These are phyloP conservation scores for Agrenia bidenticulata DNA, from an alignment of 2,888 invertebrate species.

Conservation along the genomic window DNA sequence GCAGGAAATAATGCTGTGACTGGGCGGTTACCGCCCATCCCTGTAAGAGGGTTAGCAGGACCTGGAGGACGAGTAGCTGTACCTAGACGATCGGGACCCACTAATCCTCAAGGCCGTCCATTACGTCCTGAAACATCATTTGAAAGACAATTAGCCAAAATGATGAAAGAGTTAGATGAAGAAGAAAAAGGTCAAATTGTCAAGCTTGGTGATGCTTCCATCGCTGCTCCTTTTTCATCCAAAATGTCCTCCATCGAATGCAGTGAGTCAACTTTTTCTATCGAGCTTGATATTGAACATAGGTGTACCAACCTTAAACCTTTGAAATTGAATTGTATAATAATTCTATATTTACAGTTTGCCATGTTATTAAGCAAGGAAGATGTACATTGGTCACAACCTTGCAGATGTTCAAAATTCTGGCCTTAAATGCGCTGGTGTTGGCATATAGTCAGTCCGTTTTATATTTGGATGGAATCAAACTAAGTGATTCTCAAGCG, in stretches of 20 bases:
- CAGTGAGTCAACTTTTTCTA: conserved; percentile 65
- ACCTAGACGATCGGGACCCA: background rate
- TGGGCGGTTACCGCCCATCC: conserved; percentile 15
- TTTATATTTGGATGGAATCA: conserved; percentile 95
- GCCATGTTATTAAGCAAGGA: conserved; percentile 99
- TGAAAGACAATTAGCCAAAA: conserved; percentile 64
- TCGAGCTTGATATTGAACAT: background rate
- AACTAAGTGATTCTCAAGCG: conserved; percentile 96
- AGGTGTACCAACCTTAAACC: background rate
- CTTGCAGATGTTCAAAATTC: conserved; percentile 99
- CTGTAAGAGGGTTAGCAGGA: conserved; percentile 12
- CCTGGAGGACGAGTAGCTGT: conserved; percentile 4
- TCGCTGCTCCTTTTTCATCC: conserved; percentile 98
- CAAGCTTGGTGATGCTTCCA: conserved; percentile 95
- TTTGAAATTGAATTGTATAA: background rate
- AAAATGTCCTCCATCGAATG: conserved; percentile 93
- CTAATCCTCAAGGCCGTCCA: background rate
- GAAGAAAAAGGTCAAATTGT: conserved; percentile 85
- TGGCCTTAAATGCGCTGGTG: conserved; percentile 95
- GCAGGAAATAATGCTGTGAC: conserved; percentile 7
- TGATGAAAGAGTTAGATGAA: conserved; percentile 83
- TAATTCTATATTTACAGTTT: conserved; percentile 76
- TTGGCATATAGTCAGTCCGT: conserved; percentile 98
- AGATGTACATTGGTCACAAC: conserved; percentile 96
- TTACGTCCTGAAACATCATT: conserved; percentile 23